Base-by-base conservation (phyloP, 1,140 invertebrate genomes). In the Cephus cinctus region DNA sequence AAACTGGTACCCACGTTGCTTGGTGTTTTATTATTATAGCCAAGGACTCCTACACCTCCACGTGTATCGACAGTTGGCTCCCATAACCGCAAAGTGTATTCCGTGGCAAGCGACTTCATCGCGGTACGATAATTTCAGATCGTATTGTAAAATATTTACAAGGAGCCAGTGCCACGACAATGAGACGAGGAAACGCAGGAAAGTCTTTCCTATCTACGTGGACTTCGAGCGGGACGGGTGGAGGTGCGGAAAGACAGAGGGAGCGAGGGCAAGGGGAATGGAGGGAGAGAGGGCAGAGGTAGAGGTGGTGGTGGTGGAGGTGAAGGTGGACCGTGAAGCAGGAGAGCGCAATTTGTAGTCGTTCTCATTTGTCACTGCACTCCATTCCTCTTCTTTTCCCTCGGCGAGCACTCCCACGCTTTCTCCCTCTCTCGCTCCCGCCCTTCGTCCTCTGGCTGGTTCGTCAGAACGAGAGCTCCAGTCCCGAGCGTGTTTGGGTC, bases 331-430 rank as follows among this genome's bases (percentile, higher is more conserved):
- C 58, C 55, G 60, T 61, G 62, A 61, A 50, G 21, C 49, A 50
- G 49, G 57, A 54, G 57, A 61, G 56, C 44, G 56, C 62, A 67
- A 67, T 67, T 65, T 65, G 61, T 59, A 54, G 56, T 56, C 52
- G 63, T 53, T 65, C 63, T 67, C 64, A 64, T 67, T 67, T 67
- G 63, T 67, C 63, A 65, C 61, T 59, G 52, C 44, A 44, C 47
- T 43, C 41, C 42, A 50, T 42, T 44, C 46, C 44, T 40, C 27
- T 42, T 14, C 35, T 52, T 55, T n/a, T 27, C 25, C n/a, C 25
- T 27, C 25, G 25, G n/a, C n/a, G 25, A 8, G n/a, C n/a, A n/a
- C n/a, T n/a, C n/a, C n/a, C n/a, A 6, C n/a, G 6, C 25, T 60
- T 57, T 43, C 50, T 36, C 43, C 39, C 35, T 47, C 20, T 31